Evolutionary conservation across 2,888 invertebrate genomes (phyloP).

Genomic region (Epistrophe eligans): DNA sequence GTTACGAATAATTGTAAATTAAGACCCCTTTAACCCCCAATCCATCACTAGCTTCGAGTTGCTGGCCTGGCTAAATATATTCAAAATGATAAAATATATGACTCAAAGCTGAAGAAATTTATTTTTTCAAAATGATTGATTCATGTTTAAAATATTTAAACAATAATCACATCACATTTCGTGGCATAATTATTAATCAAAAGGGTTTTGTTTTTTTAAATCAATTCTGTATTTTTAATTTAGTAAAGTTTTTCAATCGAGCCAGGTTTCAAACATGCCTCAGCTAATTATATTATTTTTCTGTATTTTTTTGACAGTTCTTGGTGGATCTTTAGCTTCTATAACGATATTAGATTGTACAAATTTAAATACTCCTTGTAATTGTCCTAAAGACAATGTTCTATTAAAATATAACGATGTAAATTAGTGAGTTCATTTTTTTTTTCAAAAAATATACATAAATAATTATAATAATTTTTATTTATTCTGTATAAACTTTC

Average conservation of each 20-base stretch:
- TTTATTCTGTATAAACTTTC: neutral
- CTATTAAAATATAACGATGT: neutral
- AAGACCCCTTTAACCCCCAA: too few species aligned
- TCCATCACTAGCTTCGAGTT: too few species aligned
- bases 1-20: too few species aligned
- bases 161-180: neutral
- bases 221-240: neutral
- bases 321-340: neutral
- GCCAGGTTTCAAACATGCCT: neutral
- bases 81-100: too few species aligned
- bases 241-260: neutral
- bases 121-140: too few species aligned
- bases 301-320: neutral
- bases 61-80: too few species aligned
- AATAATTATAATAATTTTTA: too few species aligned
- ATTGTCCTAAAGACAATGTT: constrained; percentile 31
- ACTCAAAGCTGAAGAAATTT: too few species aligned
- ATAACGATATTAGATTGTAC: neutral
- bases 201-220: too few species aligned
- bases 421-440: neutral
- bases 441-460: too few species aligned
- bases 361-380: neutral
- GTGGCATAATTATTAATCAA: too few species aligned
- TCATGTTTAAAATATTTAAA: neutral
- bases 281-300: neutral